These are phyloP conservation scores for Ahaetulla prasina DNA, from an alignment of 2,113 vertebrate species.

Conservation along the genomic window DNA sequence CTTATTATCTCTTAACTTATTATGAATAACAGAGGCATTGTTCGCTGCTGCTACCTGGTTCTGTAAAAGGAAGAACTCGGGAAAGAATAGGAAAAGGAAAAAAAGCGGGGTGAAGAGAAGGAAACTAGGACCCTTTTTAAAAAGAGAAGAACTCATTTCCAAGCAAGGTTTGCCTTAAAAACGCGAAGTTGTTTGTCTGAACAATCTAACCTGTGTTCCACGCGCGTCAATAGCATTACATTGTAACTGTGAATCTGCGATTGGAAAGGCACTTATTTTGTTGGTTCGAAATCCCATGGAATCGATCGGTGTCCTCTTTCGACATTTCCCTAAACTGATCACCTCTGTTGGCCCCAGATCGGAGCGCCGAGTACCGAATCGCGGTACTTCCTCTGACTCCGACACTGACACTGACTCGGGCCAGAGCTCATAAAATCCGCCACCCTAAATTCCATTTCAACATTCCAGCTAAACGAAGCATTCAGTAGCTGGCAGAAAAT, in stretches of 20 bases:
- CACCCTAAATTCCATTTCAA: neutral
- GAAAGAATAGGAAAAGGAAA: neutral
- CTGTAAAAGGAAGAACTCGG: neutral
- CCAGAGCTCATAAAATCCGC: neutral
- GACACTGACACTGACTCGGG: neutral
- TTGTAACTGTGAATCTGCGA: neutral
- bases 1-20: neutral
- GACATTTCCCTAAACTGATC: neutral
- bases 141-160: neutral
- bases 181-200: neutral
- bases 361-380: neutral
- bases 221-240: neutral
- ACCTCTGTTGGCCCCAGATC: neutral
- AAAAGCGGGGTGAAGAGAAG: fast-evolving
- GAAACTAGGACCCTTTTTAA: neutral
- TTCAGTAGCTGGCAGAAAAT: neutral
- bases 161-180: neutral
- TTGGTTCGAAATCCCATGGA: neutral
- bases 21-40: neutral
- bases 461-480: neutral
- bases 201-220: neutral
- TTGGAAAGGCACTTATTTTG: neutral
- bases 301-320: neutral
- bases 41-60: neutral
- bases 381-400: neutral